A percentile compares a stretch with the other conserved stretches of the same genome.
phyloP scores from a whole-genome alignment of 1,140 invertebrate species.

The Portunus trituberculatus region DNA sequence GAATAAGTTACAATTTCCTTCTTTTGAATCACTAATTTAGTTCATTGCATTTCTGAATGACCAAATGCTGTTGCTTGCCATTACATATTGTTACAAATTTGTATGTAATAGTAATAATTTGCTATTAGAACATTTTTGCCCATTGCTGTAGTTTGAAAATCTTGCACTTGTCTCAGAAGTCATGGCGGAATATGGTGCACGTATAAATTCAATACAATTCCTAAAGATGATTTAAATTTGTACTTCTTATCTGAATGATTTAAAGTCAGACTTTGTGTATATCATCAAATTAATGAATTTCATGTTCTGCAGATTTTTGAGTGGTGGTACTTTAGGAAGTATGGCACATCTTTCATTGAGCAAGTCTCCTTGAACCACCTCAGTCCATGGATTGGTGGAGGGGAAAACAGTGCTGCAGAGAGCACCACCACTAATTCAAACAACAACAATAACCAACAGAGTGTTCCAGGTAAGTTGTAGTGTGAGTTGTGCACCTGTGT shows the following conservation, averaged over 20 bases:
- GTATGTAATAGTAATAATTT: too few species aligned
- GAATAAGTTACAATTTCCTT: too few species aligned
- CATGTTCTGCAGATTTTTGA: slow-evolving; percentile 91
- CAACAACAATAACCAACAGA: slow-evolving; percentile 79
- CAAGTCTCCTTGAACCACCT: slow-evolving; percentile 97
- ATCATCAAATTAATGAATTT: not conserved
- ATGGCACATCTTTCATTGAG: slow-evolving; percentile 98
- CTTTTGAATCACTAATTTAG: too few species aligned
- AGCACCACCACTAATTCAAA: slow-evolving; percentile 77
- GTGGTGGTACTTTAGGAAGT: slow-evolving; percentile 99
- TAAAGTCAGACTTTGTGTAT: not conserved
- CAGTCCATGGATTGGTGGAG: slow-evolving; percentile 94
- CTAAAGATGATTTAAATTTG: not conserved
- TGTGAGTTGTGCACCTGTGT: not conserved
- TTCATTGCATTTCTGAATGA: too few species aligned
- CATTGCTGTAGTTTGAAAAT: too few species aligned
- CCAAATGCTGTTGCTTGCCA: too few species aligned
- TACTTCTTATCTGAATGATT: not conserved
- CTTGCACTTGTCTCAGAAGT: too few species aligned
- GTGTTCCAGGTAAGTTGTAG: slow-evolving; percentile 80
- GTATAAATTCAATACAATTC: not conserved
- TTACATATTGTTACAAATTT: too few species aligned
- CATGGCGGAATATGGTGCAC: too few species aligned
- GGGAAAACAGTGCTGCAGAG: slow-evolving; percentile 82
- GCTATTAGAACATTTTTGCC: too few species aligned